Percentiles rank a stretch among this genome's conserved stretches.
Conservation (phyloP, 1,140 invertebrate species). For the Xylocopa sonorina region DNA sequence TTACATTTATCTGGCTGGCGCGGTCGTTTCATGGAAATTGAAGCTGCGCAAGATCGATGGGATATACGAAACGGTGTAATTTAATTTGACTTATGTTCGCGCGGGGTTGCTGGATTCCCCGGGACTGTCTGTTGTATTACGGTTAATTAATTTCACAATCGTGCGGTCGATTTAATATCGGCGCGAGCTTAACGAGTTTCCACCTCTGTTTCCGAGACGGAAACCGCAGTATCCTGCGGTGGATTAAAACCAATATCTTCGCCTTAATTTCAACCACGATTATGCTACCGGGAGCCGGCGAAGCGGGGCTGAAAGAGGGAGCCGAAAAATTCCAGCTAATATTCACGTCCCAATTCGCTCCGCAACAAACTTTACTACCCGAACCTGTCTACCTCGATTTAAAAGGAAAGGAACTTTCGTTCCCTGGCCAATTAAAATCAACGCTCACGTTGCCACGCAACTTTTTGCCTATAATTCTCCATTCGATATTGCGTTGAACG, state of each 20-base stretch:
- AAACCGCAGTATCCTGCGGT: accelerated
- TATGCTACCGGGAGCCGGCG: too few relatives aligned
- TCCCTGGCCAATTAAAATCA: neutral
- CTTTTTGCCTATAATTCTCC: neutral
- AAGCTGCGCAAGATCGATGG: neutral
- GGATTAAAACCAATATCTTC: neutral
- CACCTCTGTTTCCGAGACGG: neutral
- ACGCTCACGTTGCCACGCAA: neutral
- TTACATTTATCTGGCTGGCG: neutral
- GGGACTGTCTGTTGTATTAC: neutral
- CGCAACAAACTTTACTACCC: neutral
- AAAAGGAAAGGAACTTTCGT: neutral
- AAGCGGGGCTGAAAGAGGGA: too few relatives aligned
- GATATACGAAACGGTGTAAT: neutral
- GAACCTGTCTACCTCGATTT: neutral
- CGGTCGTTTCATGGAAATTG: neutral
- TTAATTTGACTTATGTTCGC: neutral
- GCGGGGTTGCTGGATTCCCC: neutral
- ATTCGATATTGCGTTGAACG: neutral
- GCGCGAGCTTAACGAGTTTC: neutral
- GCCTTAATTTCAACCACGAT: neutral
- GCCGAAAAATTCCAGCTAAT: neutral
- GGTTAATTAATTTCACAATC: neutral
- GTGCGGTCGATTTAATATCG: neutral
- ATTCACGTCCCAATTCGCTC: neutral